Evolutionary conservation across 2,113 vertebrate genomes (phyloP), one percentile per base, ranked within the genome.

Genomic region (Scomber japonicus): DNA sequence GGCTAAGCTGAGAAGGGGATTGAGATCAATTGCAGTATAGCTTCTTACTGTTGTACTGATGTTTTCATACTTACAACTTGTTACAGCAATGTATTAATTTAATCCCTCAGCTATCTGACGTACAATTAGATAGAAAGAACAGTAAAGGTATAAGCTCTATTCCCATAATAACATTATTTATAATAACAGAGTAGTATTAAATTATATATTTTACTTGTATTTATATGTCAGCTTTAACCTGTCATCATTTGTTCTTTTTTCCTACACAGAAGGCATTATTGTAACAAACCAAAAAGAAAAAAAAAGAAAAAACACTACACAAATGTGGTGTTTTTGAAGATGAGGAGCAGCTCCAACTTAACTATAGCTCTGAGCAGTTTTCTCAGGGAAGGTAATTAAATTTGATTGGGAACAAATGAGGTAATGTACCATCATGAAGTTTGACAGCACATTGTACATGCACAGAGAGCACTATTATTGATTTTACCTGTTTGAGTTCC

Each of bases 31-130:
- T 62, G 17, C 21, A 5, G 27, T n/a, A 19, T 11, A 27, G 46
- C n/a, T n/a, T 46, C 11, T 45, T 53, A 27, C 2, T 44, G 15
- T 13, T 24, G 45, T 10, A 35, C 9, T 30, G 6, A 16, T 9
- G 9, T 57, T 4, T 2, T 21, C 11, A 19, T 15, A 44, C 24
- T 27, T 27, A 27, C 24, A 63, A 31, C 4, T 3, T 5, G 3
- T 14, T 95, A 94, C 94, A 96, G 94, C 90, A 88, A 95, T 94
- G 92, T 94, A 92, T 95, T 96, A 96, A 97, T 96, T 96, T 96
- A 94, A 95, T 96, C 95, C 94, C 94, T 88, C 75, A 95, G 94
- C 95, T 95, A 93, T 91, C 64, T 91, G 90, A 87, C 91, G 89
- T 62, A 89, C 92, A 95, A 93, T 93, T 93, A 93, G 94, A 95